These are phyloP conservation scores for Xyliphius kryptos DNA, from an alignment of 2,113 vertebrate genomes.

Conservation along the genomic window DNA sequence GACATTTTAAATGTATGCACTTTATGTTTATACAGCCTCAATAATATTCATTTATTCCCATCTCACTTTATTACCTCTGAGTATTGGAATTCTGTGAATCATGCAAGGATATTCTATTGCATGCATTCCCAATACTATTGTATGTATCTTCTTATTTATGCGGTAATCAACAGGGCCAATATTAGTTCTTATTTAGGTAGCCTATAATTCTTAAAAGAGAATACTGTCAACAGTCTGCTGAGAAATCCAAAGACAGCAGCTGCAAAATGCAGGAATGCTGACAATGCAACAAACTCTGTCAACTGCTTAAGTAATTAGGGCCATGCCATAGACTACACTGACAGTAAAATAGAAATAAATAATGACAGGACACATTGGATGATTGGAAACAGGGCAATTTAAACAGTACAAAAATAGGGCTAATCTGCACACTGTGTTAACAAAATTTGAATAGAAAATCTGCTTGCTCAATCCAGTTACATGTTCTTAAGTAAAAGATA, in stretches of 20 bases:
- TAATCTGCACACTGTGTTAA: not conserved
- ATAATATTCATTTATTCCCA: too few species aligned
- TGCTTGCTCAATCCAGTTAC: not conserved
- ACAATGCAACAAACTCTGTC: slow-evolving; percentile 22
- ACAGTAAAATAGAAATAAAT: slow-evolving; percentile 33
- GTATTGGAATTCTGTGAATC: too few species aligned
- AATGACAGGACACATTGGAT: slow-evolving; percentile 20
- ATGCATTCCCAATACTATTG: slow-evolving; percentile 32
- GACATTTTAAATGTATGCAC: too few species aligned
- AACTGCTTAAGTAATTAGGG: slow-evolving; percentile 37
- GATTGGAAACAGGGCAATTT: slow-evolving; percentile 6
- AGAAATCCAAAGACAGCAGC: slow-evolving; percentile 15
- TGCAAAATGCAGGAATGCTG: slow-evolving; percentile 21
- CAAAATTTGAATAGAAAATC: too few species aligned
- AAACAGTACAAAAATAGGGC: not conserved
- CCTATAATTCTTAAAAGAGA: slow-evolving; percentile 23
- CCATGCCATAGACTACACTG: slow-evolving; percentile 24
- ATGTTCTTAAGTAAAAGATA: too few species aligned
- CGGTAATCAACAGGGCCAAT: slow-evolving; percentile 19
- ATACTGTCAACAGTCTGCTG: slow-evolving; percentile 31
- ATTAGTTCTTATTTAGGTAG: slow-evolving; percentile 24
- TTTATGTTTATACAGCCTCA: too few species aligned
- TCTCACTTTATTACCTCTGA: too few species aligned
- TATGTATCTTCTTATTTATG: slow-evolving; percentile 7
- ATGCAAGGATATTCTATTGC: slow-evolving; percentile 42